Evolutionary conservation across 2,888 invertebrate genomes (phyloP).

Genomic region (Eutolmus rufibarbis): DNA sequence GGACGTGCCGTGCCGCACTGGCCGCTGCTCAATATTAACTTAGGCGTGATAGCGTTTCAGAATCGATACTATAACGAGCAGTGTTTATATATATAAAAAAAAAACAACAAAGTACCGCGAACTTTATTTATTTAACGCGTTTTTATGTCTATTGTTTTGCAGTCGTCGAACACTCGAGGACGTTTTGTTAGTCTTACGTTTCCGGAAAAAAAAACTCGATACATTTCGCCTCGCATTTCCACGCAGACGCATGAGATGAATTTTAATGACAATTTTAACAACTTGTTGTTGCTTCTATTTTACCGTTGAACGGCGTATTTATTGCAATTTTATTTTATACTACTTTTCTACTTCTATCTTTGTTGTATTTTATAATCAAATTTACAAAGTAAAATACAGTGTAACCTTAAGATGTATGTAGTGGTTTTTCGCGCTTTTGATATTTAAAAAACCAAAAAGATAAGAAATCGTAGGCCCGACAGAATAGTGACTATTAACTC

Average conservation of each 20-base stretch:
- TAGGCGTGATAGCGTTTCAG: neutral
- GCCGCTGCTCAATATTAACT: conserved; percentile 27
- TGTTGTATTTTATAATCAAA: conserved; percentile 1
- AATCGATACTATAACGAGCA: conserved; percentile 13
- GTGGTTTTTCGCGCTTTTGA: conserved; percentile 36
- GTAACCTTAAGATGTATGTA: conserved; percentile 27
- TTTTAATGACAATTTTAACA: conserved; percentile 26
- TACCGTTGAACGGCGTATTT: neutral
- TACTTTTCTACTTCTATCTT: neutral
- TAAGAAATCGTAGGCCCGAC: conserved; percentile 7
- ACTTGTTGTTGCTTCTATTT: conserved; percentile 7
- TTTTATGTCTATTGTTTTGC: conserved; percentile 14
- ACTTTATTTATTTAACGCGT: conserved; percentile 18
- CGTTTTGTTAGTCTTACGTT: neutral
- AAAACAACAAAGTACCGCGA: neutral
- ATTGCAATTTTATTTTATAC: neutral
- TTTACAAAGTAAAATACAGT: conserved; percentile 13
- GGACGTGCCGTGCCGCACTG: neutral
- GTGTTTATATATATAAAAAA: conserved; percentile 1
- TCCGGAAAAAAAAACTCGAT: conserved; percentile 24
- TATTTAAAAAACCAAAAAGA: conserved; percentile 9
- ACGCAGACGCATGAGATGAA: conserved; percentile 6
- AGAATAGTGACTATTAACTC: conserved; percentile 1
- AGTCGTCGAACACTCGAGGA: neutral
- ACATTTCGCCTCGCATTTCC: conserved; percentile 30